Conservation (phyloP, 1,140 invertebrate genomes). For the Potamilus streckersoni region DNA sequence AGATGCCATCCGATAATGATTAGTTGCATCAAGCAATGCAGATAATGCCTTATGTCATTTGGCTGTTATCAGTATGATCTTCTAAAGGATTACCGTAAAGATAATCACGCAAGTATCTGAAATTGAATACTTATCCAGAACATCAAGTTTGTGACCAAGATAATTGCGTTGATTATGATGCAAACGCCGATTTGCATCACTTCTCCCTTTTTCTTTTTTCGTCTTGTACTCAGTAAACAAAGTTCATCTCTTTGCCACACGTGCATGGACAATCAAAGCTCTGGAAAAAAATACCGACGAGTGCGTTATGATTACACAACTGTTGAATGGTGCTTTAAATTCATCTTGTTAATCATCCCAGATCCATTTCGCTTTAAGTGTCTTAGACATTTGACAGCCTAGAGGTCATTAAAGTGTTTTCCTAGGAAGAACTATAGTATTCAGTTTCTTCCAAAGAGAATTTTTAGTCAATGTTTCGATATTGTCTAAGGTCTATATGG, state of each 20-base stretch:
- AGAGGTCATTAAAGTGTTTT: too few species aligned
- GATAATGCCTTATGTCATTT: slow-evolving; percentile 7
- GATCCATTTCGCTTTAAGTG: not conserved
- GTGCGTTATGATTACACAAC: slow-evolving; percentile 20
- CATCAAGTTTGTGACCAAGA: slow-evolving; percentile 21
- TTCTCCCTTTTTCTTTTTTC: slow-evolving; percentile 5
- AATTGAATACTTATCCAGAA: slow-evolving; percentile 25
- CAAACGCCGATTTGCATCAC: slow-evolving; percentile 22
- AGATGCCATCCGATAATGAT: slow-evolving; percentile 19
- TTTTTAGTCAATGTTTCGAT: too few species aligned
- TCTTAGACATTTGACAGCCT: not conserved
- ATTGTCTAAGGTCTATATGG: too few species aligned
- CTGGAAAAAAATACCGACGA: slow-evolving; percentile 23
- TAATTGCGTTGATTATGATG: slow-evolving; percentile 16
- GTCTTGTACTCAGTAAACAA: slow-evolving; percentile 23
- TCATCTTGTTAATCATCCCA: slow-evolving; percentile 6
- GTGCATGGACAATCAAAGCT: slow-evolving; percentile 29
- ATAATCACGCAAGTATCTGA: slow-evolving; percentile 37
- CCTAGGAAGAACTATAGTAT: too few species aligned
- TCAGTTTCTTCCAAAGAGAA: too few species aligned
- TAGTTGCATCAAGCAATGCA: slow-evolving; percentile 24
- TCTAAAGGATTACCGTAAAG: slow-evolving; percentile 21
- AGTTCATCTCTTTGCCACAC: slow-evolving; percentile 36
- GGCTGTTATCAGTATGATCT: slow-evolving; percentile 25
- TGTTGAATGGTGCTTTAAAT: slow-evolving; percentile 32